A percentile compares a stretch with the other conserved stretches of the same genome.
Evolutionary conservation across 2,797 vertebrate genomes (phyloP).

Genomic region (Dryobates pubescens): DNA sequence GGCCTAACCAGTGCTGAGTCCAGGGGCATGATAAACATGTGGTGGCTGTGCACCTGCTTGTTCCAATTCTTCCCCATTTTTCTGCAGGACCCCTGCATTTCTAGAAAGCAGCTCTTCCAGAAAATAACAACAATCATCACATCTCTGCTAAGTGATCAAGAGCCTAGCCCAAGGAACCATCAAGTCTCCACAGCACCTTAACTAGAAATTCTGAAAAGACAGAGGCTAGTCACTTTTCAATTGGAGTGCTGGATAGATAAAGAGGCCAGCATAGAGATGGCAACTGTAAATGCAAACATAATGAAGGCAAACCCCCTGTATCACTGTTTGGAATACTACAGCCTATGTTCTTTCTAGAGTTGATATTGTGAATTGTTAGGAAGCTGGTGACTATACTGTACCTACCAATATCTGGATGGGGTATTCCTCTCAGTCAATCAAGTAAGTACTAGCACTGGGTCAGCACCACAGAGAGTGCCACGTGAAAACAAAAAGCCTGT

Average conservation of each 20-base stretch:
- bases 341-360: not conserved
- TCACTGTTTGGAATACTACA: not conserved
- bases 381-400: not conserved
- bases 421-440: not conserved
- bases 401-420: not conserved
- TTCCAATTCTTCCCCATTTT: conserved; percentile 1
- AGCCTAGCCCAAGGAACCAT: not conserved
- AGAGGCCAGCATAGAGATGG: not conserved
- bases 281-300: not conserved
- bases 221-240: not conserved
- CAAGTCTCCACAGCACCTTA: not conserved
- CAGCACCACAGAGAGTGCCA: not conserved
- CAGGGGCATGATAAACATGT: not conserved
- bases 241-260: not conserved
- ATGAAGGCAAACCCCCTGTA: not conserved
- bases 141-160: not conserved
- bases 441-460: not conserved
- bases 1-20: too few species aligned
- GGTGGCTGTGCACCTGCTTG: not conserved
- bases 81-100: not conserved
- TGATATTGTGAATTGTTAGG: not conserved
- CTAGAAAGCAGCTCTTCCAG: not conserved
- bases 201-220: not conserved
- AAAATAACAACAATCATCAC: not conserved
- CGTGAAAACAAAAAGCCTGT: not conserved